Conservation (phyloP, 2,113 vertebrate species). For the Phalacrocorax aristotelis region DNA sequence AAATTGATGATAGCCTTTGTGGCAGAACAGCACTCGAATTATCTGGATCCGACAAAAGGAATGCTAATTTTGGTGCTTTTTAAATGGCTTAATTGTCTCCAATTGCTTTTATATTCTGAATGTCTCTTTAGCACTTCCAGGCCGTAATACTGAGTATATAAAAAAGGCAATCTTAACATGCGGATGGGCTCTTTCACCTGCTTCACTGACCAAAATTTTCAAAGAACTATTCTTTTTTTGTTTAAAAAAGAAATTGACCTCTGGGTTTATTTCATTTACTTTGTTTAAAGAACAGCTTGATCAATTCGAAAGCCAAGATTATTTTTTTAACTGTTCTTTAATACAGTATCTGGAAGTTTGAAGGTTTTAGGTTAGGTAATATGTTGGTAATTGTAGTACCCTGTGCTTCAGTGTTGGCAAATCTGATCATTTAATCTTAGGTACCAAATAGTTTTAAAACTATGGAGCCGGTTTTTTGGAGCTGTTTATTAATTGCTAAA, state of each 20-base stretch:
- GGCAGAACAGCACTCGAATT: conserved; percentile 32
- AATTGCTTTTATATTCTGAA: conserved; percentile 31
- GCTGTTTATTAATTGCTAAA: neutral
- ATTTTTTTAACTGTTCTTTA: neutral
- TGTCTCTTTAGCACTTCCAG: neutral
- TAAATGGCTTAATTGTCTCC: conserved; percentile 34
- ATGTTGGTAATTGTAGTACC: neutral
- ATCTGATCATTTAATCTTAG: neutral
- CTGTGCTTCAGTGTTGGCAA: neutral
- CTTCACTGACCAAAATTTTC: neutral
- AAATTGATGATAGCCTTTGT: conserved; percentile 35
- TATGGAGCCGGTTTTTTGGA: neutral
- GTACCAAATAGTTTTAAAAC: neutral
- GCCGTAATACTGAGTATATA: neutral
- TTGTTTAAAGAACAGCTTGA: neutral
- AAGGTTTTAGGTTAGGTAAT: neutral
- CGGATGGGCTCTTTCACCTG: fast-evolving
- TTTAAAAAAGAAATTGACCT: neutral
- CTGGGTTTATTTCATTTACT: neutral
- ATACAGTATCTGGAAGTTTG: neutral
- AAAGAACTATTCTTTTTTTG: neutral
- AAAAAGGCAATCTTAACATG: neutral
- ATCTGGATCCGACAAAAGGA: conserved; percentile 22
- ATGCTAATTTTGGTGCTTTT: conserved; percentile 55
- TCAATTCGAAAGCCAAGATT: neutral